Conservation (phyloP, 2,113 vertebrate species). For the Taurulus bubalis region DNA sequence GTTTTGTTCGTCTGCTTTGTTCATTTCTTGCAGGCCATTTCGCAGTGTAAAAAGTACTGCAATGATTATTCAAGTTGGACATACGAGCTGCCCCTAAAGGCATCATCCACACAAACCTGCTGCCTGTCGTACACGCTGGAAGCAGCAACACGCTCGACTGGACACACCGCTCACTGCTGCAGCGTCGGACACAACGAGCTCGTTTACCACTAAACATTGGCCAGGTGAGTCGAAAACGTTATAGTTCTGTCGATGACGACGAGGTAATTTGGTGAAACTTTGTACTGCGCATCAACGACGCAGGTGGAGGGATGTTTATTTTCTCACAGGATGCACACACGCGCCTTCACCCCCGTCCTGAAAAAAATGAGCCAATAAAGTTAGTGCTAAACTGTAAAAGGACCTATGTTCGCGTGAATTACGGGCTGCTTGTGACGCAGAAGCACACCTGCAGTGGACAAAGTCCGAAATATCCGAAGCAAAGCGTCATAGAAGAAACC, state of each 20-base stretch:
- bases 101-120: conserved; percentile 44
- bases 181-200: neutral
- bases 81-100: conserved; percentile 54
- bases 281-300: conserved; percentile 31
- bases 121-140: conserved; percentile 31
- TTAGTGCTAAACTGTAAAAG: neutral
- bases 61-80: fast-evolving
- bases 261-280: conserved; percentile 34
- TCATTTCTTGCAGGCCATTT: neutral
- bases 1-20: neutral
- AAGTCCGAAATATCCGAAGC: conserved; percentile 32
- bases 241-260: neutral
- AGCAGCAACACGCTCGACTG: conserved; percentile 68
- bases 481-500: neutral
- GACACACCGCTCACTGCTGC: conserved; percentile 40
- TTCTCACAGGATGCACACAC: conserved; percentile 50
- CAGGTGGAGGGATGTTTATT: conserved; percentile 37
- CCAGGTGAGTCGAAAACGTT: conserved; percentile 32
- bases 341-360: neutral
- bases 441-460: conserved; percentile 13
- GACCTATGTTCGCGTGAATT: neutral
- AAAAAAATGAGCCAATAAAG: conserved; percentile 16
- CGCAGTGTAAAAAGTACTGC: neutral
- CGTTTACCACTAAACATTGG: neutral
- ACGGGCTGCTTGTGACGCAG: too few species aligned